phyloP scores from a whole-genome alignment of 2,888 invertebrate genomes.

The Tetropium fuscum region DNA sequence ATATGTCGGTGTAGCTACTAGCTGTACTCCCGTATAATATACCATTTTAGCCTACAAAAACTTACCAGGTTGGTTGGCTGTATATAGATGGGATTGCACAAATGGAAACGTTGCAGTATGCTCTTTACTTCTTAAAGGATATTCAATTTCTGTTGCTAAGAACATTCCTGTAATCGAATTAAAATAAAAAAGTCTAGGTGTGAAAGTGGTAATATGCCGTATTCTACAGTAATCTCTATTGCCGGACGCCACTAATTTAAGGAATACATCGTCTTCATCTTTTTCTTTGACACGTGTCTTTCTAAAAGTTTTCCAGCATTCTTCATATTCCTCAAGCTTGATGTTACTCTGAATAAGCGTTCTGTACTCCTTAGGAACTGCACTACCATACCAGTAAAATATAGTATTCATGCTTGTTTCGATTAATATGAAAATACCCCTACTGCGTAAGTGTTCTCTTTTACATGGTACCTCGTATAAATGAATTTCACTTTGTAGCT shows the following conservation, averaged over 20 bases:
- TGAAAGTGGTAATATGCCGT: conserved; percentile 29
- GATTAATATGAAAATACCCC: conserved; percentile 45
- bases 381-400: conserved; percentile 47
- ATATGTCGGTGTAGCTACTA: too few relatives aligned
- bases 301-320: conserved; percentile 38
- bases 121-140: conserved; percentile 40
- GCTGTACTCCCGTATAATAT: too few relatives aligned
- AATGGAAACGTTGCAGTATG: conserved; percentile 49
- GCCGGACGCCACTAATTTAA: conserved; percentile 24
- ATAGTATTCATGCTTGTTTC: conserved; percentile 36
- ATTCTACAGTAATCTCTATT: conserved; percentile 25
- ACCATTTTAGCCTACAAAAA: too few relatives aligned
- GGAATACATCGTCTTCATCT: conserved; percentile 38
- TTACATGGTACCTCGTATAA: conserved; percentile 48
- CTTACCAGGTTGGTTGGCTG: conserved; percentile 49
- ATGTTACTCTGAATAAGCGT: not conserved
- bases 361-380: conserved; percentile 5
- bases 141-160: conserved; percentile 46
- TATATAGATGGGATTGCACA: conserved; percentile 50
- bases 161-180: conserved; percentile 48
- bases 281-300: conserved; percentile 39
- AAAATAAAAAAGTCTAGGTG: conserved; percentile 51
- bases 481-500: conserved; percentile 46
- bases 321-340: conserved; percentile 29
- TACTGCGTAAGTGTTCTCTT: conserved; percentile 46